Conservation (phyloP, 2,113 vertebrate genomes). For the Crotalus helleri region DNA sequence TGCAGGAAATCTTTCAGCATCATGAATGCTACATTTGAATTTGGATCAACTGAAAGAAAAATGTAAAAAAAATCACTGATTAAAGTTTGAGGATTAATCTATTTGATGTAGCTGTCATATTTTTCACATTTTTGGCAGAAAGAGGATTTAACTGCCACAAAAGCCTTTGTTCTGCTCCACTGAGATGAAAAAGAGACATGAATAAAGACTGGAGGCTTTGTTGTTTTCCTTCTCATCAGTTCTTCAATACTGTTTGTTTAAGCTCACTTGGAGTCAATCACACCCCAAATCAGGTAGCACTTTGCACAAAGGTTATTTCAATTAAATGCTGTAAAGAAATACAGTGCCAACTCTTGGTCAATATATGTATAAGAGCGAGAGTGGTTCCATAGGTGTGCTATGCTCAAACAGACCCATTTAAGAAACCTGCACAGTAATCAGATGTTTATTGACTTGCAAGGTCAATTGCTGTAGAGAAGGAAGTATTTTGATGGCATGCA, state of each 20-base stretch:
- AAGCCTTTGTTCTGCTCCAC: slow-evolving; percentile 39
- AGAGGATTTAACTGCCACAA: slow-evolving; percentile 21
- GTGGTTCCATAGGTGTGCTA: not conserved
- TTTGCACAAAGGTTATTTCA: slow-evolving; percentile 28
- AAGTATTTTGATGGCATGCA: not conserved
- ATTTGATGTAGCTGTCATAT: slow-evolving; percentile 16
- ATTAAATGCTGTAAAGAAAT: not conserved
- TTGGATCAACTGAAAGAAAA: slow-evolving; percentile 17
- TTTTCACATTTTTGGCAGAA: slow-evolving; percentile 33
- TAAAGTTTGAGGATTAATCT: slow-evolving; percentile 55
- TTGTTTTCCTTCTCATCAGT: slow-evolving; percentile 13
- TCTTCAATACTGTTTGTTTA: accelerated
- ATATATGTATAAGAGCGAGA: not conserved
- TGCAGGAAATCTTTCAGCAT: slow-evolving; percentile 12
- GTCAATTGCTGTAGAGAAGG: not conserved
- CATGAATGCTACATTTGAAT: slow-evolving; percentile 36
- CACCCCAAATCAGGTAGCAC: slow-evolving; percentile 2
- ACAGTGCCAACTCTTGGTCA: not conserved
- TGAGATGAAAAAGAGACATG: slow-evolving; percentile 40
- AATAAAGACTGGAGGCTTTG: slow-evolving; percentile 17
- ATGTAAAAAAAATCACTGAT: slow-evolving; percentile 29
- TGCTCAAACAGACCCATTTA: not conserved
- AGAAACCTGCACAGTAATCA: not conserved
- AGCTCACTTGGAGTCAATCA: slow-evolving; percentile 20
- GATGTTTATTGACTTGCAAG: not conserved